Evolutionary conservation across 2,888 invertebrate species (phyloP).

Genomic region (Cheiracanthium punctorium): DNA sequence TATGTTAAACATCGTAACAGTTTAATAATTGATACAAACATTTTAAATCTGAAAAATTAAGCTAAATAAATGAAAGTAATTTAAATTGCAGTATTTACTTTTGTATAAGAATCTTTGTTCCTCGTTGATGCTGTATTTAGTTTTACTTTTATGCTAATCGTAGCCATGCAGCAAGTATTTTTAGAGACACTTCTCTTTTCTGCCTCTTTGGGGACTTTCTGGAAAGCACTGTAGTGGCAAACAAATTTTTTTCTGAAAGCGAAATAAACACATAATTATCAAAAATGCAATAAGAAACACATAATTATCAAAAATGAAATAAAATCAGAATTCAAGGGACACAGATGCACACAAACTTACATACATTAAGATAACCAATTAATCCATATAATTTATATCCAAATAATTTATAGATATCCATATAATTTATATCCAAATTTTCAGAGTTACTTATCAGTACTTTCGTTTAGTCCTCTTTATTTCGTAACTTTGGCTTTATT

Average conservation of each 20-base stretch:
- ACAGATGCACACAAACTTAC: too few species aligned
- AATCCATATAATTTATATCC: neutral
- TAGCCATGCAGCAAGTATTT: neutral
- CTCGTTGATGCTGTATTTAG: neutral
- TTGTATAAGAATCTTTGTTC: neutral
- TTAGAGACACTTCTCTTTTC: conserved; percentile 19
- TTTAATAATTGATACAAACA: too few species aligned
- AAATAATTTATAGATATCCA: neutral
- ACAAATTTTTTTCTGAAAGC: too few species aligned
- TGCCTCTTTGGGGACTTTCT: neutral
- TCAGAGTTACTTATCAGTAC: too few species aligned
- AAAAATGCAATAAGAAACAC: neutral
- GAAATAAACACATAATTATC: conserved; percentile 1
- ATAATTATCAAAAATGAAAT: neutral
- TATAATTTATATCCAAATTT: too few species aligned
- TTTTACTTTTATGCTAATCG: conserved; percentile 6
- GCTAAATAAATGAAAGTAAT: neutral
- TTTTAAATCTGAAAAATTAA: too few species aligned
- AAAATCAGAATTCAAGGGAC: neutral
- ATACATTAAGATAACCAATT: too few species aligned
- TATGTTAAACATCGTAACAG: too few species aligned
- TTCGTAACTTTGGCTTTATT: too few species aligned
- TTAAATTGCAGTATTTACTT: neutral
- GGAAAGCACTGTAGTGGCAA: neutral
- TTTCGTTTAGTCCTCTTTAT: too few species aligned